Base-by-base conservation (phyloP, 2,888 invertebrate genomes). In the Dryobotodes eremita region DNA sequence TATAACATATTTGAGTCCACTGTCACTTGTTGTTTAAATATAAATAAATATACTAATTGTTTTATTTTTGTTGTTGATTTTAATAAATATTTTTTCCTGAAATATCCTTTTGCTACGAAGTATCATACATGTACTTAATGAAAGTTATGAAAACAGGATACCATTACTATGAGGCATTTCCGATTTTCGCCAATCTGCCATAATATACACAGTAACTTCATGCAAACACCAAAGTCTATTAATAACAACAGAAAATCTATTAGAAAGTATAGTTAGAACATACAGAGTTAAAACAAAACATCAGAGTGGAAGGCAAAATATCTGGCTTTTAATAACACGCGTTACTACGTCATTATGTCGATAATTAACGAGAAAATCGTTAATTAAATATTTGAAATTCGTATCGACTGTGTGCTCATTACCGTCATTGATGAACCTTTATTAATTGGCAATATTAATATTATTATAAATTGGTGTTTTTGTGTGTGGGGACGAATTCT, bases 371-470 rank as follows among this genome's bases (percentile, higher is more conserved):
- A 66, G 82, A 79, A 84, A 76, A 59, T 80, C 42, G 64, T 82
- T 86, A 88, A 86, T 91, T 85, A 88, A 80, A 85, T 86, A 90
- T 90, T 89, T 88, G 86, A 89, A 89, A 85, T 84, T 79, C 65
- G 80, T 75, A 85, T 86, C 83, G 75, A 80, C n/a, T 64, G 69
- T 80, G 59, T 83, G 13, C 62, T 23, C 42, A 55, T 73, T 74
- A 48, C 75, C 73, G 62, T 65, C 84, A 88, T 87, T 89, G 86
- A 87, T 80, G 36, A 71, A 64, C 11, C 11, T 55, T 87, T 82
- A 84, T 84, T 89, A 88, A 90, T 91, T 91, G 83, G 69, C 71
- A 50, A 82, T 78, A 85, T 90, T 88, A 61, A 62, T 31, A 8
- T 57, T 69, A 75, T 69, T 69, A 69, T 46, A 23, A 23, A 55